A percentile compares a stretch with the other conserved stretches of the same genome.
Evolutionary conservation across 1,140 invertebrate genomes (phyloP).

Genomic region (Drosophila grimshawi): DNA sequence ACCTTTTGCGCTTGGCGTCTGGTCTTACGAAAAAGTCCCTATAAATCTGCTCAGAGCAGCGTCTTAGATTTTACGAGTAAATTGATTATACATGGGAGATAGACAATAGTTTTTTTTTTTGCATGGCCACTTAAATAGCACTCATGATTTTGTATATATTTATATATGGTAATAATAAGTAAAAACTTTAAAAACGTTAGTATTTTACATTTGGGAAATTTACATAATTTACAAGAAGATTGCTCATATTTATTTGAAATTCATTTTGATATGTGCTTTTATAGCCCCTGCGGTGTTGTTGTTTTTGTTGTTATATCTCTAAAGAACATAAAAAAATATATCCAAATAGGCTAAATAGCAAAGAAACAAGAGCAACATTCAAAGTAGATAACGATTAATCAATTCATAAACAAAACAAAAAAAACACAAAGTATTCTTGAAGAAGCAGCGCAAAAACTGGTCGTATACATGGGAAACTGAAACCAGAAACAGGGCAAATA

Average conservation of each 20-base stretch:
- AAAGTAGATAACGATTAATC: constrained; percentile 39
- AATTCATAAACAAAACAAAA: constrained; percentile 5
- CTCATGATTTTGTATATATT: constrained; percentile 1
- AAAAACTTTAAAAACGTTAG: constrained; percentile 12
- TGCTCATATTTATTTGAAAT: constrained; percentile 39
- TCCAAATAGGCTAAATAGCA: constrained; percentile 67
- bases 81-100: constrained; percentile 12
- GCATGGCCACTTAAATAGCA: neutral
- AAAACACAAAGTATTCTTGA: constrained; percentile 36
- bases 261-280: constrained; percentile 58
- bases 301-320: constrained; percentile 80
- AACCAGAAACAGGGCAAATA: constrained; percentile 11
- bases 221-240: constrained; percentile 45
- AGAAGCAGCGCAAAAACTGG: constrained; percentile 25
- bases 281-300: constrained; percentile 74
- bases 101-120: neutral
- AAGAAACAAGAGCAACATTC: constrained; percentile 68
- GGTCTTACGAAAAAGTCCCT: constrained; percentile 21
- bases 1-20: constrained; percentile 49
- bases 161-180: constrained; percentile 27
- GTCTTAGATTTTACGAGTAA: neutral
- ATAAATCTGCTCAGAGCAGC: constrained; percentile 10
- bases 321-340: constrained; percentile 63
- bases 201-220: constrained; percentile 62
- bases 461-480: constrained; percentile 24